phyloP scores from a whole-genome alignment of 2,797 vertebrate species.

The Trachops cirrhosus region DNA sequence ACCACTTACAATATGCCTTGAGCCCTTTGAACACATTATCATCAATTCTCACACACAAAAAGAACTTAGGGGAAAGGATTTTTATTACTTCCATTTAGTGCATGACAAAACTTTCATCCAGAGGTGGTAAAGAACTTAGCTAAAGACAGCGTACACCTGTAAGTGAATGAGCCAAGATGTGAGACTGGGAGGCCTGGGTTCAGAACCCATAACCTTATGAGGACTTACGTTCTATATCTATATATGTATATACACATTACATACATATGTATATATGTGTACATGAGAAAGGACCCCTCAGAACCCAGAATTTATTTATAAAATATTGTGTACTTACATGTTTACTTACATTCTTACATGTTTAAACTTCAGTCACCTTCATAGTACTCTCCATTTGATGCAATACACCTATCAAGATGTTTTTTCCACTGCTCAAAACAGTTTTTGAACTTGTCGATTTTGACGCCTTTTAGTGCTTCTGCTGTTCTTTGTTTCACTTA shows the following conservation, averaged over 20 bases:
- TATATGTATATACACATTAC: not conserved
- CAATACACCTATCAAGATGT: not conserved
- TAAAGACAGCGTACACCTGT: not conserved
- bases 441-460: not conserved
- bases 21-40: too few species aligned
- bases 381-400: not conserved
- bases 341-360: not conserved
- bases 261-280: too few species aligned
- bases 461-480: not conserved
- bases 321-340: not conserved
- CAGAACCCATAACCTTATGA: not conserved
- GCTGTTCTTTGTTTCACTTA: not conserved
- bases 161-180: not conserved
- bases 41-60: not conserved
- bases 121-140: not conserved
- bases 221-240: not conserved
- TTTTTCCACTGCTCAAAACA: not conserved
- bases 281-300: not conserved
- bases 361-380: not conserved
- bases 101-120: not conserved
- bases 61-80: not conserved
- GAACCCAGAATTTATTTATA: not conserved
- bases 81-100: not conserved
- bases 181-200: not conserved
- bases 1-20: not conserved